These are phyloP conservation scores for Notodonta ziczac DNA, from an alignment of 2,888 invertebrate genomes.

Conservation along the genomic window DNA sequence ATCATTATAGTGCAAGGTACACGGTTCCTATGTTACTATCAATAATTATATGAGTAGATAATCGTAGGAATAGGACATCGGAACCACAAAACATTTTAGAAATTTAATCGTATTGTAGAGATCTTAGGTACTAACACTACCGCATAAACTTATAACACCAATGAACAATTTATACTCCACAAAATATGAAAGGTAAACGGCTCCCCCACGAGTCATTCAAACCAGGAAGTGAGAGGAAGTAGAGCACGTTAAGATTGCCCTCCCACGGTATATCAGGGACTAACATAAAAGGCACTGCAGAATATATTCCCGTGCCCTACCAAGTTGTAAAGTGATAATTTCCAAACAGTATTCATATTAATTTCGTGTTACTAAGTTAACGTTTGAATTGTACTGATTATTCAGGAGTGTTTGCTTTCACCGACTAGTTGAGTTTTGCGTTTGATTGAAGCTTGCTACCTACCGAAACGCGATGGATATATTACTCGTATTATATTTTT, in stretches of 20 bases:
- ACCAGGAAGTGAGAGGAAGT: slow-evolving; percentile 2
- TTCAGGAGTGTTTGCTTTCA: neutral
- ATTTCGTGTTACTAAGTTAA: neutral
- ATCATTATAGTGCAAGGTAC: too few species aligned
- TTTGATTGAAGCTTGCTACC: neutral
- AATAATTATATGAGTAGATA: too few species aligned
- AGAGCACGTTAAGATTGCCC: neutral
- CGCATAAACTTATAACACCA: too few species aligned
- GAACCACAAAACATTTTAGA: too few species aligned
- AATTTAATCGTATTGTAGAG: too few species aligned
- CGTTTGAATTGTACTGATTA: neutral
- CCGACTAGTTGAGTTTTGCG: neutral
- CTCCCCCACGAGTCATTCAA: neutral
- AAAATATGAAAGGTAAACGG: neutral
- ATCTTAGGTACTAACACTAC: too few species aligned
- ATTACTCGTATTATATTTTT: too few species aligned
- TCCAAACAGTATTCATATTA: neutral
- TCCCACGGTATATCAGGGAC: neutral
- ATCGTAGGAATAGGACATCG: too few species aligned
- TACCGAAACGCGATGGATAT: too few species aligned
- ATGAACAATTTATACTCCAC: neutral
- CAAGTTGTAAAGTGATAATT: neutral
- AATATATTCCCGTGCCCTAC: too few species aligned
- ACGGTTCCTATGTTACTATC: too few species aligned
- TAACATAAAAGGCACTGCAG: neutral